Evolutionary conservation across 2,113 vertebrate species (phyloP).

Genomic region (Craseonycteris thonglongyai): DNA sequence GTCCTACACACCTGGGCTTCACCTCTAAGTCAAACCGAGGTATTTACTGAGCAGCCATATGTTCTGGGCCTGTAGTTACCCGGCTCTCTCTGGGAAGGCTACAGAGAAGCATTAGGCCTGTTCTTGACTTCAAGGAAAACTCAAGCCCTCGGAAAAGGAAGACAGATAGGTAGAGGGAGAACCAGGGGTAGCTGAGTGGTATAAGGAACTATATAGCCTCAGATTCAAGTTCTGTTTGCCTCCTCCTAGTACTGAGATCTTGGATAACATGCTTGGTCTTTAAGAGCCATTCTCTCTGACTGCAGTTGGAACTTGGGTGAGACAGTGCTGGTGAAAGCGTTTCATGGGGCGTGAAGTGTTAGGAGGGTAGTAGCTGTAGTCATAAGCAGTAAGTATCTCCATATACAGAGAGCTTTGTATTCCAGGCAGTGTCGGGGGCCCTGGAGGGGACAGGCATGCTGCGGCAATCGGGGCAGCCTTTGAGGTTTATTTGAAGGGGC

Average conservation of each 20-base stretch:
- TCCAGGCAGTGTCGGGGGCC: background rate
- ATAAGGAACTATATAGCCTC: background rate
- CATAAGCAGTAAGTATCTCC: background rate
- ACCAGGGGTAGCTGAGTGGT: too few relatives aligned
- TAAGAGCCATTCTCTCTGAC: background rate
- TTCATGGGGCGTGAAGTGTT: background rate
- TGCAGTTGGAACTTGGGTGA: background rate
- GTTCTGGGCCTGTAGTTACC: fast-evolving
- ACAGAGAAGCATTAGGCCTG: background rate
- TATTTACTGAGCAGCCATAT: background rate
- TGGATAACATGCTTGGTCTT: background rate
- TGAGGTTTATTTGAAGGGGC: background rate
- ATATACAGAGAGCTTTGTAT: background rate
- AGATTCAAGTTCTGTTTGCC: background rate
- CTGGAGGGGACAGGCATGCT: background rate
- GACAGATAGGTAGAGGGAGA: background rate
- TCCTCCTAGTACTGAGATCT: background rate
- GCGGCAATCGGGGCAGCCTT: background rate
- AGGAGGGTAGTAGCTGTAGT: background rate
- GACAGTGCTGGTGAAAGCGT: background rate
- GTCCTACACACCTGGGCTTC: fast-evolving
- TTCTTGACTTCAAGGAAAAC: background rate
- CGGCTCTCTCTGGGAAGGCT: background rate
- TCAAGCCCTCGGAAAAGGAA: background rate
- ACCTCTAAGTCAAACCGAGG: background rate